Evolutionary conservation across 1,140 invertebrate species (phyloP).

Genomic region (Arctopsyche grandis): DNA sequence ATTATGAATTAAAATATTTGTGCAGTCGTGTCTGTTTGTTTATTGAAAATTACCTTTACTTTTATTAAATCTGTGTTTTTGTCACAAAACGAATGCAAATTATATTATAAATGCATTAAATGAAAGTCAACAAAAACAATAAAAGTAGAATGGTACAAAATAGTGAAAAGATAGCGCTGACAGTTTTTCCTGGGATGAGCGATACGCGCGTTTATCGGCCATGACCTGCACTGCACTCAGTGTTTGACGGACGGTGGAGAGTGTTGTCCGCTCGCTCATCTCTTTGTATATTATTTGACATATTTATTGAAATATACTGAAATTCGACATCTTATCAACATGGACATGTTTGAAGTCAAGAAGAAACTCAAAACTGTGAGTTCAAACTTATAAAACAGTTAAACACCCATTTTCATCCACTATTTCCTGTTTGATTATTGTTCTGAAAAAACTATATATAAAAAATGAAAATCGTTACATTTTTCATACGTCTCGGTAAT

Average conservation of each 20-base stretch:
- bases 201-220: background rate
- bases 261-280: background rate
- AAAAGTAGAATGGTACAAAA: no score
- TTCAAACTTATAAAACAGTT: background rate
- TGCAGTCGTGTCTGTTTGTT: no score
- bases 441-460: slow-evolving; percentile 15
- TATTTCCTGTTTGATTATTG: background rate
- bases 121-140: no score
- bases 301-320: background rate
- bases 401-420: background rate
- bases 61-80: no score
- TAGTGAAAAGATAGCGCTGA: no score
- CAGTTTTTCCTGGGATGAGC: background rate
- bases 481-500: no score
- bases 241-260: background rate
- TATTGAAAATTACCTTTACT: no score
- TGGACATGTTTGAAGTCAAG: slow-evolving; percentile 30
- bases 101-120: no score
- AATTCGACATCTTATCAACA: background rate
- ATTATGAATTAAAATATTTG: no score
- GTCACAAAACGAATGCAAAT: no score
- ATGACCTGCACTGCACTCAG: background rate
- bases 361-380: slow-evolving; percentile 39
- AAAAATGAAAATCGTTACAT: background rate
- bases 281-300: background rate